These are phyloP conservation scores for Ryuthela nishihirai DNA, from an alignment of 2,888 invertebrate species.

Conservation along the genomic window DNA sequence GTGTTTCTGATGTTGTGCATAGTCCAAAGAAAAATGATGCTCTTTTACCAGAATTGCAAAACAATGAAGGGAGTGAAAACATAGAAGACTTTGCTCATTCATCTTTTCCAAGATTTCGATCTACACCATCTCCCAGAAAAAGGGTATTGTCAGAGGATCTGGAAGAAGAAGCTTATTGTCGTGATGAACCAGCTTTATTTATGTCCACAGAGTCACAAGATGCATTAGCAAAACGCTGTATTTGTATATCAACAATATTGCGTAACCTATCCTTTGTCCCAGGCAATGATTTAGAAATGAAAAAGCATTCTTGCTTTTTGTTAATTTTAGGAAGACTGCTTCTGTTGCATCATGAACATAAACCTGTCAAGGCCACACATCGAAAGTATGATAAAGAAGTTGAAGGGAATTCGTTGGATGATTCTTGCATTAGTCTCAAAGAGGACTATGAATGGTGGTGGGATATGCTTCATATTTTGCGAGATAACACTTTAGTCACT, in stretches of 20 bases:
- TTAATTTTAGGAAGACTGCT: constrained; percentile 85
- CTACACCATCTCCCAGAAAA: constrained; percentile 74
- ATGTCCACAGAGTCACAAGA: constrained; percentile 83
- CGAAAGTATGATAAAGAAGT: constrained; percentile 53
- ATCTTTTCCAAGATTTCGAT: constrained; percentile 58
- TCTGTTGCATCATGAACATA: constrained; percentile 88
- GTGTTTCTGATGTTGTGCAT: no score
- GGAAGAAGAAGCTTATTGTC: constrained; percentile 87
- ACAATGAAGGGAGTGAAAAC: constrained; percentile 33
- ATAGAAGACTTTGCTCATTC: constrained; percentile 40
- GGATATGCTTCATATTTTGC: constrained; percentile 85
- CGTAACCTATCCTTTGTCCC: constrained; percentile 97
- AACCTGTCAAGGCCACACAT: constrained; percentile 73
- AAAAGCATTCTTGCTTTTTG: constrained; percentile 80
- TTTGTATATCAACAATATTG: constrained; percentile 92
- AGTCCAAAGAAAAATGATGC: no score
- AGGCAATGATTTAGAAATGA: constrained; percentile 88
- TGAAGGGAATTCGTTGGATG: constrained; percentile 27
- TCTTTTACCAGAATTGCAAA: no score
- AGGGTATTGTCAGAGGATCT: constrained; percentile 74
- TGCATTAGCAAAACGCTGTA: constrained; percentile 79
- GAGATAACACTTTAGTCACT: constrained; percentile 94
- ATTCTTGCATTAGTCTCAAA: constrained; percentile 72
- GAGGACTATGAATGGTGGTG: constrained; percentile 63
- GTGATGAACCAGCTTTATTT: constrained; percentile 83